Conservation (phyloP, 1,140 invertebrate genomes). For the Drosophila triauraria region DNA sequence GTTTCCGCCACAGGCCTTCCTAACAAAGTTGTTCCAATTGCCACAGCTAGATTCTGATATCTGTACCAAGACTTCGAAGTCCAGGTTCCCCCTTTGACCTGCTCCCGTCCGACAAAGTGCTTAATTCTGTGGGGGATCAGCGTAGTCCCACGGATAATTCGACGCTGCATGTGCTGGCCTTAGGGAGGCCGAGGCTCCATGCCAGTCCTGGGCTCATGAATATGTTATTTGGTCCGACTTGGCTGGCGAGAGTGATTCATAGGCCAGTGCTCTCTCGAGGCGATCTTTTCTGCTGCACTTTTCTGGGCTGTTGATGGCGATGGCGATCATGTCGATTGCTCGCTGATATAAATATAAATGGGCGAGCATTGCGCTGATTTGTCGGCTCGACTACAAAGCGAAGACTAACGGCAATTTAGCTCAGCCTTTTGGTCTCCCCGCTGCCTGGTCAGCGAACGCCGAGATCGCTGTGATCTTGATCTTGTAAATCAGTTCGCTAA, state of each 20-base stretch:
- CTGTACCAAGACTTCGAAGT: not conserved
- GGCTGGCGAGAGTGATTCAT: conserved; percentile 69
- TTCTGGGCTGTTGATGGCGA: conserved; percentile 33
- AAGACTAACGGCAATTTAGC: conserved; percentile 70
- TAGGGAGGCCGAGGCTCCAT: not conserved
- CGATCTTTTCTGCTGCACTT: conserved; percentile 24
- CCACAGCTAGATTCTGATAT: conserved; percentile 2
- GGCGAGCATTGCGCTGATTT: conserved; percentile 64
- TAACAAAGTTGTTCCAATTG: conserved; percentile 10
- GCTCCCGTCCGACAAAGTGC: conserved; percentile 11
- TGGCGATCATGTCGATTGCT: conserved; percentile 70
- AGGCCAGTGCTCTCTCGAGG: conserved; percentile 42
- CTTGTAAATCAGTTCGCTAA: conserved; percentile 34
- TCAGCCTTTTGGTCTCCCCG: conserved; percentile 31
- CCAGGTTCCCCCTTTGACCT: conserved; percentile 9
- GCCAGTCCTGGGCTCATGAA: conserved; percentile 14
- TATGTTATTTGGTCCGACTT: conserved; percentile 25
- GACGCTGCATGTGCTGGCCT: conserved; percentile 20
- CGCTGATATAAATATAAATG: conserved; percentile 68
- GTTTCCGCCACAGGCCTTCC: conserved; percentile 3
- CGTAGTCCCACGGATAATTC: not conserved
- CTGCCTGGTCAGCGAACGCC: conserved; percentile 18
- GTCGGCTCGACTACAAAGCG: conserved; percentile 75
- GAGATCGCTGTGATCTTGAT: conserved; percentile 51
- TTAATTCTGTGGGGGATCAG: conserved; percentile 18